Percentiles rank a stretch among this genome's conserved stretches.
These are phyloP conservation scores for Galeopsomyia nigrocyanea DNA, from an alignment of 2,888 invertebrate species.

Conservation along the genomic window DNA sequence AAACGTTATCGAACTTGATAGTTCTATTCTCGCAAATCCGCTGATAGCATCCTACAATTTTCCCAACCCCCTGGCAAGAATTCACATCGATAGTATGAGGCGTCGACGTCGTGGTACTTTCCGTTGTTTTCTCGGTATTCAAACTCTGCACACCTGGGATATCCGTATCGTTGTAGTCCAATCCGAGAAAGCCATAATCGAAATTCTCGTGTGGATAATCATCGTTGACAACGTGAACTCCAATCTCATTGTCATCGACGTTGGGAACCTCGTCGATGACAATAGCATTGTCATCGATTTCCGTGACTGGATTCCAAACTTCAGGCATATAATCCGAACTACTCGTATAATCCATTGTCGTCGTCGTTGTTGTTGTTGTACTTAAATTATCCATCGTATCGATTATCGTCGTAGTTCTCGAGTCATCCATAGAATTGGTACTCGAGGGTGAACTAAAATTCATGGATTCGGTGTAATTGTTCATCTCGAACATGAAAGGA, in stretches of 20 bases:
- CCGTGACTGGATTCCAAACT: too few species aligned
- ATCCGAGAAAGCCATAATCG: constrained; percentile 47
- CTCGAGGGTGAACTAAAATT: too few species aligned
- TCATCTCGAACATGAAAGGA: too few species aligned
- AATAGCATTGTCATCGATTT: too few species aligned
- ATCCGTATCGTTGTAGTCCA: constrained; percentile 25
- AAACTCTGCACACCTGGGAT: constrained; percentile 14
- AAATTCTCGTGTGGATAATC: constrained; percentile 55
- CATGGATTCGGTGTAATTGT: too few species aligned
- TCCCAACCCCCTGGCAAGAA: constrained; percentile 18
- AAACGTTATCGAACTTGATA: constrained; percentile 57
- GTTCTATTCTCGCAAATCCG: constrained; percentile 53
- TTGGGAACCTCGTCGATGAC: too few species aligned
- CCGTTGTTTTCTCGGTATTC: constrained; percentile 11
- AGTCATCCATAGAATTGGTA: too few species aligned
- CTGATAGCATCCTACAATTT: constrained; percentile 54
- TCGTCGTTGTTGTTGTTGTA: too few species aligned
- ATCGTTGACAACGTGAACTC: constrained; percentile 38
- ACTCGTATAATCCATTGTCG: too few species aligned
- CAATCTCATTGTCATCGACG: neutral
- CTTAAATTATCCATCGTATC: too few species aligned
- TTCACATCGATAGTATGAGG: neutral
- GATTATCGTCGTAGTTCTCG: too few species aligned
- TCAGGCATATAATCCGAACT: too few species aligned
- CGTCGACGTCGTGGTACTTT: neutral